Evolutionary conservation across 30 jellyfish, hydroid and myxozoan genomes (phyloP).

Genomic region (Aurelia sp.): DNA sequence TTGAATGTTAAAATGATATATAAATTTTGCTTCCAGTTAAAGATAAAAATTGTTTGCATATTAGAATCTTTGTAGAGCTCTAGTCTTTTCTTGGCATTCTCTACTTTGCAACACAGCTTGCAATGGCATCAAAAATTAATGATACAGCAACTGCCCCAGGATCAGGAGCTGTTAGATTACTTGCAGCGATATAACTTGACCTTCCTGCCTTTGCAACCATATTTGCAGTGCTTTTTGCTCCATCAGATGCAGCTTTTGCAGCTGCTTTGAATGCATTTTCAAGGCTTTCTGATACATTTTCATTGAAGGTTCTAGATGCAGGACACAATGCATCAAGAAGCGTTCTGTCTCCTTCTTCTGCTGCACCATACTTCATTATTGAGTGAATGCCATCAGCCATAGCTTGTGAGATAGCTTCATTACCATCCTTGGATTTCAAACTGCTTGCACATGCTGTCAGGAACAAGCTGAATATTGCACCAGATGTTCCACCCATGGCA

Average conservation of each 20-base stretch:
- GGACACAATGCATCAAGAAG: constrained; percentile 89
- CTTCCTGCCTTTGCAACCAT: constrained; percentile 97
- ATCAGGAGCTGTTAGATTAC: constrained; percentile 82
- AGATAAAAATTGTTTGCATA: too few relatives aligned
- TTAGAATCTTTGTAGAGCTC: too few relatives aligned
- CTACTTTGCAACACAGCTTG: background rate
- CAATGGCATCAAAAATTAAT: constrained; percentile 76
- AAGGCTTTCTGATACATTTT: background rate
- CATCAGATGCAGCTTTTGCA: constrained; percentile 76
- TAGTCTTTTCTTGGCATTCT: too few relatives aligned
- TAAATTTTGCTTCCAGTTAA: too few relatives aligned
- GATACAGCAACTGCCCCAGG: constrained; percentile 98
- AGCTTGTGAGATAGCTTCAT: constrained; percentile 24
- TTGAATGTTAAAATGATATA: too few relatives aligned
- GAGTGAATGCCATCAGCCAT: constrained; percentile 55
- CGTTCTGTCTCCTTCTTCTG: constrained; percentile 98
- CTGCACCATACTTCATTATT: constrained; percentile 88
- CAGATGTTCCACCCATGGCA: constrained; percentile 98
- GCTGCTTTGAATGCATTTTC: constrained; percentile 23
- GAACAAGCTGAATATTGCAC: constrained; percentile 82
- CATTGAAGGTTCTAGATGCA: constrained; percentile 44
- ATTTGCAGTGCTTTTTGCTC: constrained; percentile 63
- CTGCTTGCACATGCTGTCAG: constrained; percentile 48
- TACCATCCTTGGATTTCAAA: constrained; percentile 8
- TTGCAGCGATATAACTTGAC: constrained; percentile 78